Evolutionary conservation across 2,113 vertebrate species (phyloP), one percentile per base, ranked within the genome.

Genomic region (Plecotus auritus): DNA sequence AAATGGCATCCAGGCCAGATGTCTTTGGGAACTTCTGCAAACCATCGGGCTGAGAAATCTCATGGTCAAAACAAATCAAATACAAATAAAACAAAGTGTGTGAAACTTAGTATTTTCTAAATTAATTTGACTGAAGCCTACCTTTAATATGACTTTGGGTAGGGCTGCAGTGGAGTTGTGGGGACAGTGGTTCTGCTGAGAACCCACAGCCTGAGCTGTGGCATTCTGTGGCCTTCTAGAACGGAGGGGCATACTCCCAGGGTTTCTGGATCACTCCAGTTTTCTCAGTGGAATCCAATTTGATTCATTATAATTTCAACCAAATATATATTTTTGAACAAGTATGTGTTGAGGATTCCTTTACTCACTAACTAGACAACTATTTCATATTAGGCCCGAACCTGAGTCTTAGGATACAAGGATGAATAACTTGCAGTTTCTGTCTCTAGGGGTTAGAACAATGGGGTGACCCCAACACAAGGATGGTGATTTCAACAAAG

Each of bases 401-500:
- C 70, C 81, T 54, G 70, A 11, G 5, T 45, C 67, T n/a, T 61
- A 23, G 70, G 17, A 14, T 61, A 1, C 23, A 22, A 45, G 54
- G 35, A 8, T 32, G 23, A 69, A 69, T 81, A 16, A 66, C 70
- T 37, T 47, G 42, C 23, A n/a, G 30, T 56, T 72, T 78, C 16
- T 67, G 9, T 73, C 37, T 42, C 76, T 16, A 13, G 17, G 9
- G 37, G 16, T 35, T 51, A 17, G 61, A 1, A n/a, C 5, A 32
- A 64, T n/a, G 66, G 9, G 22, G 5, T 5, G 35, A 35, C 1
- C 17, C n/a, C 14, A 5, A 20, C 2, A 5, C 12, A 14, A 7
- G 9, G 1, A 7, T 47, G 40, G 59, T 14, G 26, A 59, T 13
- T 45, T 84, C 42, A 37, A 12, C 23, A n/a, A 30, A 9, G 5